Evolutionary conservation across 2,113 vertebrate species (phyloP), one percentile per base, ranked within the genome.

Genomic region (Xyrauchen texanus): DNA sequence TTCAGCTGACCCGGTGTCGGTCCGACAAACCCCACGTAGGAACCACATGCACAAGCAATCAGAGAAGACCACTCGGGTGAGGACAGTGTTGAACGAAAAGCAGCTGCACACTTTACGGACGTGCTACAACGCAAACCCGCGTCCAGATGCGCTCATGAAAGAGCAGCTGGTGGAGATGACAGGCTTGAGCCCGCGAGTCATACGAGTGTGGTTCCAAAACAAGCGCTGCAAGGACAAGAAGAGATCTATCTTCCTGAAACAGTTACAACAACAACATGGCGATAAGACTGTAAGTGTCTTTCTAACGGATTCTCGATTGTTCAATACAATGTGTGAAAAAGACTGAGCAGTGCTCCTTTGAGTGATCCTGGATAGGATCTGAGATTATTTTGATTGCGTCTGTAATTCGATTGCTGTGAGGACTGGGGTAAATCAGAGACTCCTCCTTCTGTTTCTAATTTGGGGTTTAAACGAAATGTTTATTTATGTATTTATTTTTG

Each of bases 161-260:
- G 97, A 98, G 88, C 97, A 98, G 91, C 93, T 98, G 74, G 95
- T 97, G 85, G 97, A 98, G 91, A 98, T 98, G 97, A 98, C 97
- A 8, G 95, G 97, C 72, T 92, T 98, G 74, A 98, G 96, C 86
- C 95, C 97, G 42, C 86, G 97, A 8, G 97, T 98, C 78, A 98
- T 98, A 89, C 94, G 97, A 16, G 97, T 98, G 64, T 98, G 97
- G 97, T 98, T 98, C 88, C 97, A 98, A 91, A 98, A 98, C 92
- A 98, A 98, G 79, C 96, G 97, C 69, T 98, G 97, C 90, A 98
- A 98, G 81, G 97, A 98, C 92, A 98, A 98, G 93, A 98, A 98
- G 86, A 97, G 89, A 67, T 94, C 94, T 53, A 95, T 95, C 10
- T 89, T 98, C 69, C 95, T 98, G 94, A 98, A 97, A 85, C 97